Conservation (phyloP, 2,113 vertebrate species). For the Chaetodon trifascialis region DNA sequence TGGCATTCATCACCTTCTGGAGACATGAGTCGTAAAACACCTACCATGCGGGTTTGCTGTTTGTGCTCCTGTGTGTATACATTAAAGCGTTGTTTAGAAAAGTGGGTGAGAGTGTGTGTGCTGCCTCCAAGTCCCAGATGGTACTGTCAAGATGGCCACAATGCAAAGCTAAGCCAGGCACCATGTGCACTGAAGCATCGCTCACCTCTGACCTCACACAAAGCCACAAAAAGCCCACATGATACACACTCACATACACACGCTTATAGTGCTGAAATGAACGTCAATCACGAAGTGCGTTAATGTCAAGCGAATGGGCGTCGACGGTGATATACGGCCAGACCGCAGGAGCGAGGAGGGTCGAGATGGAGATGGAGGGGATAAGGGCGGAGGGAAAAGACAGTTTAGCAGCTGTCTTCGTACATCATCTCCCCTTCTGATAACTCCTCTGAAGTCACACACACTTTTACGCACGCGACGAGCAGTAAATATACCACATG, state of each 20-base stretch:
- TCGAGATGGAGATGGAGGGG: neutral
- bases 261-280: neutral
- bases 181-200: constrained; percentile 28
- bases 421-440: constrained; percentile 35
- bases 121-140: constrained; percentile 51
- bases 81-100: neutral
- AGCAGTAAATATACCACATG: constrained; percentile 3
- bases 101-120: constrained; percentile 9
- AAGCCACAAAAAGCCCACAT: constrained; percentile 29
- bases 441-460: neutral
- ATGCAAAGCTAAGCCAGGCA: constrained; percentile 3
- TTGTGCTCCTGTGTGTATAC: constrained; percentile 15
- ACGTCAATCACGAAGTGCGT: constrained; percentile 48
- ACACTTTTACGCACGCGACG: neutral
- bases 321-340: constrained; percentile 38
- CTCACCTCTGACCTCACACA: constrained; percentile 47
- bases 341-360: constrained; percentile 1
- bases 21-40: neutral
- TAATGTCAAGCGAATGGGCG: constrained; percentile 51
- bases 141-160: constrained; percentile 44
- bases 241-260: neutral
- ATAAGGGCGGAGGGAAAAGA: constrained; percentile 14
- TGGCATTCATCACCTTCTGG: constrained; percentile 11
- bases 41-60: neutral
- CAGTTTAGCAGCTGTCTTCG: constrained; percentile 44